These are phyloP conservation scores for Oppia nitens DNA, from an alignment of 1,140 invertebrate genomes.

Conservation along the genomic window DNA sequence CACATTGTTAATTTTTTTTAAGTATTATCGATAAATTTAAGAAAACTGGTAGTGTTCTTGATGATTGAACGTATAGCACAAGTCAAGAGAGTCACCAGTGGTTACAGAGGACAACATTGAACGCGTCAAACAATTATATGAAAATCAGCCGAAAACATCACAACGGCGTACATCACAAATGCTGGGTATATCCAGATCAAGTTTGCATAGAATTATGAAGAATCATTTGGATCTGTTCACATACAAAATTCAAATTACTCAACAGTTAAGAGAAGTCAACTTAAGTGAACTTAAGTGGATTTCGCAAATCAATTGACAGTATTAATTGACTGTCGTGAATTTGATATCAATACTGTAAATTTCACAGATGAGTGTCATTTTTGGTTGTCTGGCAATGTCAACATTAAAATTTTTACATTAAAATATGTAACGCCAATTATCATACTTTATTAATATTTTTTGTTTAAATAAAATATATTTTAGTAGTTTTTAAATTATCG, in stretches of 20 bases:
- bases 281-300: too few species aligned
- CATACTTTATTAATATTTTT: too few species aligned
- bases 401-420: too few species aligned
- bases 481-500: too few species aligned
- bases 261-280: slow-evolving; percentile 9
- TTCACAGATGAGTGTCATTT: too few species aligned
- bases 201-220: background rate
- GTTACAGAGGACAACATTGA: background rate
- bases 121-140: background rate
- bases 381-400: too few species aligned
- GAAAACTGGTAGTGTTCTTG: background rate
- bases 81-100: background rate
- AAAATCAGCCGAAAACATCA: background rate
- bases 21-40: background rate
- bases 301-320: too few species aligned
- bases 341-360: too few species aligned
- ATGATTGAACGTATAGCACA: background rate
- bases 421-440: too few species aligned
- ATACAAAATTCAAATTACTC: slow-evolving; percentile 4
- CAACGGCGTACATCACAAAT: background rate
- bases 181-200: background rate
- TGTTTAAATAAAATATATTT: too few species aligned
- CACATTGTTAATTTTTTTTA: too few species aligned
- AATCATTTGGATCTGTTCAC: slow-evolving; percentile 5
- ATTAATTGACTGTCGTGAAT: too few species aligned